Base-by-base conservation (phyloP, 37 sponge, comb jelly and placozoan genomes). In the Lycopodina hypogea region DNA sequence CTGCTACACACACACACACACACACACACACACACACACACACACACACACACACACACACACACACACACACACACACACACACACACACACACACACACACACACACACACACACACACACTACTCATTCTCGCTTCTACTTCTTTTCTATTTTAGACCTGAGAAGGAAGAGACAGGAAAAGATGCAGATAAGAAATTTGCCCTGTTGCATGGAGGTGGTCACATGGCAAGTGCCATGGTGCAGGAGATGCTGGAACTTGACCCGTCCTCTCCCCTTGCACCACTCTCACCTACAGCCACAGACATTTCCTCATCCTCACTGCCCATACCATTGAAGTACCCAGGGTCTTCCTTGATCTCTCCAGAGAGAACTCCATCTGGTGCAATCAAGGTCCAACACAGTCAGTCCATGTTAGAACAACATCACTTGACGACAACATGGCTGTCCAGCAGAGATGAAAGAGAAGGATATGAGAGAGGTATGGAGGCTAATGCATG, bases 241-340 rank as follows among this genome's bases (percentile, higher is more conserved):
- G 81, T 80, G 0, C 58, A 80, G 45, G 71, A 80, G 61, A 60
- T 80, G 59, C 71, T 80, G 1, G 17, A 45, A 21, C 81, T 71
- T 23, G 40, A 39, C 42, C 56, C 35, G 36, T 33, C 56, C 34
- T 11, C 48, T 32, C n/a, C 37, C 37, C 29, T 32, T 32, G 68
- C 36, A 34, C 36, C 32, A 67, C 68, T 36, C 68, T 19, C 71
- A 19, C 45, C 19, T 32, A 30, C 4, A 39, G 8, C 56, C 33
- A 73, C 12, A 36, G 45, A 1, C 56, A 42, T 1, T 6, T 8
- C 41, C 45, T 62, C 61, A 15, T 36, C 34, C 23, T 24, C 17
- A 3, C 41, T 38, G 11, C 41, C 70, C 23, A 23, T 34, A 65
- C 2, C 33, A 4, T 9, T 45, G 48, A 45, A 45, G 8, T 9